phyloP scores from a whole-genome alignment of 2,888 invertebrate species.

The Brachyptera putata region DNA sequence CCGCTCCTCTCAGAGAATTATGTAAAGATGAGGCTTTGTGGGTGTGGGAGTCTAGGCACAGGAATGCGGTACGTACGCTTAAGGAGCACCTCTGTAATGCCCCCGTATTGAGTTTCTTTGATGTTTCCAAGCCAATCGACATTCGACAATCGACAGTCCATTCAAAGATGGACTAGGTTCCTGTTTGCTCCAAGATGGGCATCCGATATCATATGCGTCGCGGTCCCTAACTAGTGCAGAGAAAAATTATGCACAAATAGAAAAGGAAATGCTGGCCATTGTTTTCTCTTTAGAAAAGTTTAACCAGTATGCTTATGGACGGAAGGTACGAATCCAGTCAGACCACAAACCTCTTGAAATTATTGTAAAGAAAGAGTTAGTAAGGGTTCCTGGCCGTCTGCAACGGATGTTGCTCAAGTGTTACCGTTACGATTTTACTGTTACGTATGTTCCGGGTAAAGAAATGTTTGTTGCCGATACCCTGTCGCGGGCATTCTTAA shows the following conservation, averaged over 20 bases:
- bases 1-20: slow-evolving; percentile 25
- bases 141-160: slow-evolving; percentile 9
- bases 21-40: slow-evolving; percentile 14
- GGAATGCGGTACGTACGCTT: slow-evolving; percentile 19
- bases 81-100: slow-evolving; percentile 21
- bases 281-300: slow-evolving; percentile 13
- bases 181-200: slow-evolving; percentile 4
- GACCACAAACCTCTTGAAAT: slow-evolving; percentile 21
- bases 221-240: background rate
- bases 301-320: slow-evolving; percentile 11
- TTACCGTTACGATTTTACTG: slow-evolving; percentile 1
- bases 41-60: slow-evolving; percentile 14
- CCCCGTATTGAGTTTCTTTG: slow-evolving; percentile 20
- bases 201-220: slow-evolving; percentile 8
- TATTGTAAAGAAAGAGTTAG: background rate
- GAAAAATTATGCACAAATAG: slow-evolving; percentile 3
- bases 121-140: background rate
- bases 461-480: slow-evolving; percentile 17
- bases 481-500: slow-evolving; percentile 8
- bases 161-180: slow-evolving; percentile 6
- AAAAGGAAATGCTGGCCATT: slow-evolving; percentile 12
- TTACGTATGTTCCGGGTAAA: slow-evolving; percentile 15
- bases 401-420: slow-evolving; percentile 11
- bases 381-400: slow-evolving; percentile 1
- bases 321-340: background rate